Conservation (phyloP, 2,888 invertebrate genomes). For the Philaethria dido region DNA sequence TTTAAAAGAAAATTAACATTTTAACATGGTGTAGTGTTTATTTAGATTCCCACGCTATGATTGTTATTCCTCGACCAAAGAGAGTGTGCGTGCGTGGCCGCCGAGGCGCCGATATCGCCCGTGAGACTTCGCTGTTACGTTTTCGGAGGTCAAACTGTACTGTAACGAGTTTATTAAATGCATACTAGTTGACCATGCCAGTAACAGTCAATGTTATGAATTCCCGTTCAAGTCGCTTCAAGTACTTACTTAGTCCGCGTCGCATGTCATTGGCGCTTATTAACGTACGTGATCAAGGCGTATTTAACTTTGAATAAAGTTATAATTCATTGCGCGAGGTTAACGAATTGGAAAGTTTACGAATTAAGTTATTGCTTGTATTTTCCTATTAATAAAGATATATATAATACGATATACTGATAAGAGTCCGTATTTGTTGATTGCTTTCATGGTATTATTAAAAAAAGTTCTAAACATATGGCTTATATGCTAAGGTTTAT, state of each 20-base stretch:
- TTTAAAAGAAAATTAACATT: background rate
- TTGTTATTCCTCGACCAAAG: conserved; percentile 73
- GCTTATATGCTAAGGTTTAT: conserved; percentile 27
- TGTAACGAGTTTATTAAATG: conserved; percentile 46
- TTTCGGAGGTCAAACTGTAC: conserved; percentile 55
- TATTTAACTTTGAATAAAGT: conserved; percentile 14
- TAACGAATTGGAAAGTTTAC: conserved; percentile 21
- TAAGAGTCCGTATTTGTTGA: background rate
- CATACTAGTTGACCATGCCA: conserved; percentile 44
- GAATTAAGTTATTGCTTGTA: background rate
- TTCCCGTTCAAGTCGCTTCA: conserved; percentile 30
- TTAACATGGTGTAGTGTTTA: conserved; percentile 56
- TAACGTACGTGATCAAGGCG: conserved; percentile 19
- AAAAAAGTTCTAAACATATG: conserved; percentile 12
- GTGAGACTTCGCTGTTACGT: conserved; percentile 56
- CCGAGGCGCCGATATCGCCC: conserved; percentile 50
- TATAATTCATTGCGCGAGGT: conserved; percentile 9
- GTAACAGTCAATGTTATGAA: conserved; percentile 32
- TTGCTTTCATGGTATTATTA: background rate
- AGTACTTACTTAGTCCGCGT: conserved; percentile 6
- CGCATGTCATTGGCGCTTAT: conserved; percentile 17
- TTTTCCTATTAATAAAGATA: background rate
- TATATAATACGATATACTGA: background rate
- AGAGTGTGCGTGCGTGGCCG: conserved; percentile 59
- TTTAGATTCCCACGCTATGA: conserved; percentile 74